These are phyloP conservation scores for Ommatoiulus sabulosus DNA, from an alignment of 2,888 invertebrate genomes.

Conservation along the genomic window DNA sequence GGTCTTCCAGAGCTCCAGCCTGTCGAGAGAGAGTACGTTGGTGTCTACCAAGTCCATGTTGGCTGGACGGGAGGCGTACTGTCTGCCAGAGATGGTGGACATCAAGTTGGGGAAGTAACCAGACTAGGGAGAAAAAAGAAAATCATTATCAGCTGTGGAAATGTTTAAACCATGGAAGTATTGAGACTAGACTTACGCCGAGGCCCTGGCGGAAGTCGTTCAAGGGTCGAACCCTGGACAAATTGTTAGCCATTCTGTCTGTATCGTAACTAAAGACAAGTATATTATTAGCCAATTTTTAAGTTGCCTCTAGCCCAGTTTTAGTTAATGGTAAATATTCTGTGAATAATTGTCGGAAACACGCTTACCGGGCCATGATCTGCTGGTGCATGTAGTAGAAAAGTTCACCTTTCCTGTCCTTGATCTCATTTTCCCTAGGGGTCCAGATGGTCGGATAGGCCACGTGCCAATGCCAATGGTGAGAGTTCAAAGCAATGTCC, in stretches of 20 bases:
- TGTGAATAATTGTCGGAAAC: no score
- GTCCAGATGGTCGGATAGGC: constrained; percentile 76
- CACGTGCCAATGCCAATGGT: constrained; percentile 74
- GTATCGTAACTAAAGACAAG: constrained; percentile 73
- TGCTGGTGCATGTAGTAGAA: constrained; percentile 75
- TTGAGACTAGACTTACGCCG: neutral
- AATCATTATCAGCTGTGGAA: no score
- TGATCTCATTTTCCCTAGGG: constrained; percentile 70
- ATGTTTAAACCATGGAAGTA: neutral
- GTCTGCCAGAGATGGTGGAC: constrained; percentile 60
- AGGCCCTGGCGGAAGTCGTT: constrained; percentile 47
- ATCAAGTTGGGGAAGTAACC: constrained; percentile 61
- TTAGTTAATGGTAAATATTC: no score
- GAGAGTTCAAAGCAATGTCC: constrained; percentile 77
- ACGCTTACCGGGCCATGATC: constrained; percentile 61
- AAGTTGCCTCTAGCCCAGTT: no score
- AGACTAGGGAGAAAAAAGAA: constrained; percentile 57
- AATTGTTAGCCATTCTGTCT: constrained; percentile 79
- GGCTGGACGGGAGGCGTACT: constrained; percentile 61
- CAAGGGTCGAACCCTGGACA: constrained; percentile 67
- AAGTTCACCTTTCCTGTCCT: constrained; percentile 75
- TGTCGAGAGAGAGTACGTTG: constrained; percentile 59
- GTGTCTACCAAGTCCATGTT: constrained; percentile 59
- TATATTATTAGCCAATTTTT: no score
- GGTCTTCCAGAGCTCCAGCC: constrained; percentile 80